Evolutionary conservation across 2,113 vertebrate genomes (phyloP).

Genomic region (Plectropomus leopardus): DNA sequence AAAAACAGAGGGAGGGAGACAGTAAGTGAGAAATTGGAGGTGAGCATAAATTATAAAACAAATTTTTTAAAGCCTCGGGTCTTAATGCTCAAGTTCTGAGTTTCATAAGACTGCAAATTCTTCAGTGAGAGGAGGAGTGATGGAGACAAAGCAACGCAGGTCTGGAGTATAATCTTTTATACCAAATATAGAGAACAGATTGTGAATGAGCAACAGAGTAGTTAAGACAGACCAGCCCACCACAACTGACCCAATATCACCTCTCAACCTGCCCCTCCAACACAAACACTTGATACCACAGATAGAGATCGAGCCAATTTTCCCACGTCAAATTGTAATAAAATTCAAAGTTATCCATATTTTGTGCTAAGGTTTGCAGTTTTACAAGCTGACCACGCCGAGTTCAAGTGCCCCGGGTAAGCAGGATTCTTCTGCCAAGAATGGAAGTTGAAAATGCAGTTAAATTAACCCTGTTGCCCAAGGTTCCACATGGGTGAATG

Average conservation of each 20-base stretch:
- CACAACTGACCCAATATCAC: background rate
- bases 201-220: background rate
- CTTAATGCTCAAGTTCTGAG: conserved; percentile 38
- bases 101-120: background rate
- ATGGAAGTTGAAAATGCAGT: background rate
- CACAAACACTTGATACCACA: background rate
- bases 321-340: background rate
- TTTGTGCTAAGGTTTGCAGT: background rate
- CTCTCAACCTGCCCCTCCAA: background rate
- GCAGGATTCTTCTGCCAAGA: background rate
- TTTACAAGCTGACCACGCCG: background rate
- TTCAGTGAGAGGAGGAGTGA: background rate
- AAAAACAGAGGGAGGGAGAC: background rate
- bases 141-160: conserved; percentile 1
- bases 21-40: background rate
- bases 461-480: background rate
- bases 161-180: background rate
- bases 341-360: background rate
- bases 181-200: background rate
- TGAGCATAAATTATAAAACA: conserved; percentile 24
- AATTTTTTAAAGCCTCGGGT: conserved; percentile 32
- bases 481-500: background rate
- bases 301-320: background rate
- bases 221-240: background rate
- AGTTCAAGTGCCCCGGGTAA: background rate